Evolutionary conservation across 2,888 invertebrate genomes (phyloP).

Genomic region (Sminthurinus aureus): DNA sequence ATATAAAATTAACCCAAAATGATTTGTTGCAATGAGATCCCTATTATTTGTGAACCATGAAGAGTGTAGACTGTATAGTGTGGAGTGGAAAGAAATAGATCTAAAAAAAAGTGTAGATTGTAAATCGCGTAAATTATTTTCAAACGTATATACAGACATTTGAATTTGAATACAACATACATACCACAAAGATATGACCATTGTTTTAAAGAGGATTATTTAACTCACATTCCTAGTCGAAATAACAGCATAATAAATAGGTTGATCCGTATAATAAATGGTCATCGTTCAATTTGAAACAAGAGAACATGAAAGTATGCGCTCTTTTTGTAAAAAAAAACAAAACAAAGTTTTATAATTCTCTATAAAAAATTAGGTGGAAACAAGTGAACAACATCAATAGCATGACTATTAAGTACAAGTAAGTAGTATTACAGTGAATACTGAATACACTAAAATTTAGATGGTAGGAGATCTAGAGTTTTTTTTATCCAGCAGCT

Average conservation of each 20-base stretch:
- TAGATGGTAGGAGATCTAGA: background rate
- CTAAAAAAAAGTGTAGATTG: background rate
- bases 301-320: background rate
- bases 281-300: background rate
- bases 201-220: background rate
- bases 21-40: too few species aligned
- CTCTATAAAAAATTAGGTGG: slow-evolving; percentile 9
- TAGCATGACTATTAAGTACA: background rate
- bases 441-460: background rate
- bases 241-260: slow-evolving; percentile 1
- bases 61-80: too few species aligned
- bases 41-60: too few species aligned
- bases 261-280: background rate
- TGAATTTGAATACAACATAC: background rate
- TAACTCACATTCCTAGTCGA: background rate
- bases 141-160: background rate
- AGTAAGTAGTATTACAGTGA: background rate
- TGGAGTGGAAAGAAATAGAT: too few species aligned
- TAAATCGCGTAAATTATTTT: too few species aligned
- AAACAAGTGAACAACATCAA: slow-evolving; percentile 2
- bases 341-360: background rate
- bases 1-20: too few species aligned
- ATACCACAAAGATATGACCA: background rate
- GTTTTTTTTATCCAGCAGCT: background rate
- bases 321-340: background rate